Evolutionary conservation across 1,140 invertebrate species (phyloP).

Genomic region (Tetramorium parvispinum): DNA sequence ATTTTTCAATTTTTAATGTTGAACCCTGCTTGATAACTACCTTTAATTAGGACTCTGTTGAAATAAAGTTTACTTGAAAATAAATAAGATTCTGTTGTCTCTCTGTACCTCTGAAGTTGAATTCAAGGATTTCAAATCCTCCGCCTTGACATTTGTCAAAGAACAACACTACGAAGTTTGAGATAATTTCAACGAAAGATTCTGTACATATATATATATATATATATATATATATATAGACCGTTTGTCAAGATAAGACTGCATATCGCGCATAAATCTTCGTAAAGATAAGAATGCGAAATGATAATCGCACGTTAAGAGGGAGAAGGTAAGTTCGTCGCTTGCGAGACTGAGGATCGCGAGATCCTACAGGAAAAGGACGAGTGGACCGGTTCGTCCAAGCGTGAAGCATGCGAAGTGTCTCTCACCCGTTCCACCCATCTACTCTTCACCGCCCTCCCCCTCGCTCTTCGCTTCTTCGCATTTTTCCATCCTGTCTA

Average conservation of each 20-base stretch:
- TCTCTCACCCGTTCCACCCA: conserved; percentile 15
- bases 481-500: conserved; percentile 32
- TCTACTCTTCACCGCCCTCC: not conserved
- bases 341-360: conserved; percentile 10
- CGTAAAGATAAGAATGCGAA: conserved; percentile 39
- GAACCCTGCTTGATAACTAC: not conserved
- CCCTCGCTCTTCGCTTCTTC: conserved; percentile 23
- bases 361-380: conserved; percentile 47
- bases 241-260: conserved; percentile 37
- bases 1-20: not conserved
- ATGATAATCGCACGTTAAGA: conserved; percentile 31
- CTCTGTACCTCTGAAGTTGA: conserved; percentile 35
- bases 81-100: conserved; percentile 39
- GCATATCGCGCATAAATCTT: not conserved
- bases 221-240: conserved; percentile 7
- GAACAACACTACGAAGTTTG: conserved; percentile 45
- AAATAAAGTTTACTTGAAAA: conserved; percentile 41
- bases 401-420: conserved; percentile 63
- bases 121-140: conserved; percentile 30
- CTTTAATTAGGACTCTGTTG: conserved; percentile 18
- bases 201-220: not conserved
- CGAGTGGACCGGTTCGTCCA: conserved; percentile 39
- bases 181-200: conserved; percentile 21
- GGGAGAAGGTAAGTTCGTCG: not conserved
- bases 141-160: conserved; percentile 47